Evolutionary conservation across 1,140 invertebrate species (phyloP).

Genomic region (Orchesella cincta): DNA sequence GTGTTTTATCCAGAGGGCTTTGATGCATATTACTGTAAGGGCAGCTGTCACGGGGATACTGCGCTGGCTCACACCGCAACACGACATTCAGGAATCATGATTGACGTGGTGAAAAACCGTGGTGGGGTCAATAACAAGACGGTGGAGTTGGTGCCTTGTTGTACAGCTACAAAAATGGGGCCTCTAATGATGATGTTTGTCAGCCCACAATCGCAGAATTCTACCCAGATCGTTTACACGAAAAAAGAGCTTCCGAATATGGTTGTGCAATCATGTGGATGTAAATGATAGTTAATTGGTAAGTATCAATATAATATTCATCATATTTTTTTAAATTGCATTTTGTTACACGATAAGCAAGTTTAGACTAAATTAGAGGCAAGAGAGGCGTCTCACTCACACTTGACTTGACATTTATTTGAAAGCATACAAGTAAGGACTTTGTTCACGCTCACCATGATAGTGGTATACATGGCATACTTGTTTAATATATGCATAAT

Average conservation of each 20-base stretch:
- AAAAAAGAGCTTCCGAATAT: constrained; percentile 78
- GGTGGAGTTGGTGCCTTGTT: constrained; percentile 71
- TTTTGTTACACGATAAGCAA: background rate
- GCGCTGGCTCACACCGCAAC: constrained; percentile 35
- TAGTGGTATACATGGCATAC: too few species aligned
- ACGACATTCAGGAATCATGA: constrained; percentile 68
- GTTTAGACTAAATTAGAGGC: too few species aligned
- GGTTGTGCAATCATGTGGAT: constrained; percentile 79
- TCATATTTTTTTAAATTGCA: background rate
- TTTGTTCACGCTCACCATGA: too few species aligned
- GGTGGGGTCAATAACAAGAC: constrained; percentile 32
- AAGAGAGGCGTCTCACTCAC: too few species aligned
- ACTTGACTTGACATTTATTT: too few species aligned
- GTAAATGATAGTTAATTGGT: constrained; percentile 52
- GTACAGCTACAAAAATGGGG: constrained; percentile 73
- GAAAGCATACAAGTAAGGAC: too few species aligned
- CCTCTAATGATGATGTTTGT: constrained; percentile 73
- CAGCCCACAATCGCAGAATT: constrained; percentile 65
- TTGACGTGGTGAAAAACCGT: constrained; percentile 48
- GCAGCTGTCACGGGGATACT: constrained; percentile 71
- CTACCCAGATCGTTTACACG: constrained; percentile 64
- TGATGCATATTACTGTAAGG: constrained; percentile 80
- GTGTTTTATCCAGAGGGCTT: constrained; percentile 78
- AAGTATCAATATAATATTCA: background rate
- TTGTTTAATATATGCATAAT: too few species aligned